Conservation (phyloP, 2,888 invertebrate genomes). For the Pandemis heparana region DNA sequence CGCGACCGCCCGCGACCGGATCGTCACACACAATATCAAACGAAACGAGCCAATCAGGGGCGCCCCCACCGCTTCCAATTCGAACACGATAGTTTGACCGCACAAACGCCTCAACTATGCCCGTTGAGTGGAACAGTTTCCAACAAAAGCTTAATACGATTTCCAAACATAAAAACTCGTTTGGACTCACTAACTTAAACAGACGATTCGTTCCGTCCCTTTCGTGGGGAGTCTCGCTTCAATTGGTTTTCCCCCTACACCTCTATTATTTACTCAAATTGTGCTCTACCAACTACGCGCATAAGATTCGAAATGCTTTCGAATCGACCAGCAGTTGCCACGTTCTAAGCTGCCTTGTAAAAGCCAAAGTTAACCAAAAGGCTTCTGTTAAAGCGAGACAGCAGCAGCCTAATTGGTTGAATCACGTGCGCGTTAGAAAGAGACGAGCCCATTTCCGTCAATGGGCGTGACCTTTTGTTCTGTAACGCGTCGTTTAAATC, state of each 20-base stretch:
- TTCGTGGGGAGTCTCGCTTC: conserved; percentile 74
- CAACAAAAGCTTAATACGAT: conserved; percentile 86
- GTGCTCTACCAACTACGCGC: conserved; percentile 11
- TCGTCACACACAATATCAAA: conserved; percentile 76
- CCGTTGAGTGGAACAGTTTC: conserved; percentile 84
- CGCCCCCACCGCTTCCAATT: conserved; percentile 75
- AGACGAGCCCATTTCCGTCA: conserved; percentile 58
- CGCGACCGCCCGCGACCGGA: conserved; percentile 76
- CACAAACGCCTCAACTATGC: conserved; percentile 83
- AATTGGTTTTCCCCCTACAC: conserved; percentile 71
- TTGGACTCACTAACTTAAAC: conserved; percentile 83
- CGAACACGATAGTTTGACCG: conserved; percentile 82
- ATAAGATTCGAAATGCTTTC: conserved; percentile 50
- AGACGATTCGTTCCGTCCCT: conserved; percentile 76
- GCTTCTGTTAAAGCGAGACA: conserved; percentile 68
- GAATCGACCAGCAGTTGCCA: conserved; percentile 55
- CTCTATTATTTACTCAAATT: conserved; percentile 50
- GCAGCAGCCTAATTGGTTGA: conserved; percentile 42
- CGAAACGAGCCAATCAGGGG: conserved; percentile 77
- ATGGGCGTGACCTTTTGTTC: conserved; percentile 73
- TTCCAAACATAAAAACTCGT: conserved; percentile 86
- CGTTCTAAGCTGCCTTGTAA: conserved; percentile 67
- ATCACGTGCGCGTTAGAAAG: conserved; percentile 51
- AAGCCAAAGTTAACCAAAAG: conserved; percentile 71
- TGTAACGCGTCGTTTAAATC: conserved; percentile 83